Percentiles rank a stretch among this genome's conserved stretches.
Conservation (phyloP, 2,113 vertebrate genomes). For the Pseudorasbora parva region DNA sequence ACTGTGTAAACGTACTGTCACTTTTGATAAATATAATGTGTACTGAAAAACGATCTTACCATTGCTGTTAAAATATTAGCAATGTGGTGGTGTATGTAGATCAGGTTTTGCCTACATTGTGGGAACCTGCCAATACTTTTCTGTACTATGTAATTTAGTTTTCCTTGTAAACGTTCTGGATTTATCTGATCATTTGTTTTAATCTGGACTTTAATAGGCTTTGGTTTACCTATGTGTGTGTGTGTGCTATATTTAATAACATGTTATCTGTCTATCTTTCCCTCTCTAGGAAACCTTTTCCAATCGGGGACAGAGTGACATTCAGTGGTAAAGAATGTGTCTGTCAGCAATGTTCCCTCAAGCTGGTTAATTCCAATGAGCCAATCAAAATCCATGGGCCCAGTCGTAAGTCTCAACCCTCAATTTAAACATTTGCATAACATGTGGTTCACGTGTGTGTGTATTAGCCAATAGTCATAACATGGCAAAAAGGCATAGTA, state of each 20-base stretch:
- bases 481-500: too few species aligned
- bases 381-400: conserved; percentile 97
- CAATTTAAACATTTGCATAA: conserved; percentile 4
- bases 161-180: background rate
- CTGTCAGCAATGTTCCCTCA: conserved; percentile 93
- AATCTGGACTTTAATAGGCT: background rate
- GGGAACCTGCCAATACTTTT: background rate
- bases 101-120: background rate
- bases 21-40: too few species aligned
- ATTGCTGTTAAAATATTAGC: background rate
- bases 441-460: conserved; percentile 19
- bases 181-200: background rate
- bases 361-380: conserved; percentile 86
- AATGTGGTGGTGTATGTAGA: background rate
- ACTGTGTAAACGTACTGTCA: background rate
- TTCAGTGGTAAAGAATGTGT: conserved; percentile 98
- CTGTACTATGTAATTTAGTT: conserved; percentile 1
- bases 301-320: conserved; percentile 96
- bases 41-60: background rate
- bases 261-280: conserved; percentile 37
- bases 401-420: conserved; percentile 87
- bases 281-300: conserved; percentile 90
- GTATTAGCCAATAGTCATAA: too few species aligned
- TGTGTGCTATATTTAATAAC: conserved; percentile 32
- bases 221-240: conserved; percentile 11